These are phyloP conservation scores for Rhea pennata DNA, from an alignment of 2,113 vertebrate genomes.

Conservation along the genomic window DNA sequence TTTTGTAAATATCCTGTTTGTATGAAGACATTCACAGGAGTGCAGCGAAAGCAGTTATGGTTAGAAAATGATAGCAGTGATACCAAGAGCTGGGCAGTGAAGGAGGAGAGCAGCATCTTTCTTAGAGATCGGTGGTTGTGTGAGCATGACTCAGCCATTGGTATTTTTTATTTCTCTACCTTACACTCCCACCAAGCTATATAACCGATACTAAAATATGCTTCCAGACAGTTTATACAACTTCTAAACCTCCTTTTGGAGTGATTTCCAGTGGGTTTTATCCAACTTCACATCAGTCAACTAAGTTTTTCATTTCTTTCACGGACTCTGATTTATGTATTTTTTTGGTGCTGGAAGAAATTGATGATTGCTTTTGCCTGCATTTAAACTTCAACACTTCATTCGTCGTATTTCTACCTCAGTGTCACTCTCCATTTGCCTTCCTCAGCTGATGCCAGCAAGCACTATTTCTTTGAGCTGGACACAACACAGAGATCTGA, in stretches of 20 bases:
- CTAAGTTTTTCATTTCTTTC: background rate
- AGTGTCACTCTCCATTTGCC: background rate
- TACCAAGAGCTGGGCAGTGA: background rate
- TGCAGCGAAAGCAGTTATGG: background rate
- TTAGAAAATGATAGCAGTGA: background rate
- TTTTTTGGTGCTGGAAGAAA: background rate
- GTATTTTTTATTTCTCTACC: background rate
- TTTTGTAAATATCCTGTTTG: background rate
- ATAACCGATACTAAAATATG: too few species aligned
- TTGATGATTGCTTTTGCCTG: background rate
- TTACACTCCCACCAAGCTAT: background rate
- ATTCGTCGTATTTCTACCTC: background rate
- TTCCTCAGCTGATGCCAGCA: background rate
- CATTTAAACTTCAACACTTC: background rate
- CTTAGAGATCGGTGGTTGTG: background rate
- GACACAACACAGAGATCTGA: background rate
- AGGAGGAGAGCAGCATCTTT: background rate
- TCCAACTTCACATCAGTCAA: background rate
- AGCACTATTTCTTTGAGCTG: background rate
- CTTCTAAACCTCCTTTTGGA: too few species aligned
- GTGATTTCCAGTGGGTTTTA: background rate
- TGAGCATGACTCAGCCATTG: background rate
- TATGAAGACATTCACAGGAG: background rate
- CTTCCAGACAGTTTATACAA: too few species aligned
- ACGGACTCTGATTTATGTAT: background rate